These are phyloP conservation scores for Cotesia congregata DNA, from an alignment of 2,888 invertebrate genomes.

Conservation along the genomic window DNA sequence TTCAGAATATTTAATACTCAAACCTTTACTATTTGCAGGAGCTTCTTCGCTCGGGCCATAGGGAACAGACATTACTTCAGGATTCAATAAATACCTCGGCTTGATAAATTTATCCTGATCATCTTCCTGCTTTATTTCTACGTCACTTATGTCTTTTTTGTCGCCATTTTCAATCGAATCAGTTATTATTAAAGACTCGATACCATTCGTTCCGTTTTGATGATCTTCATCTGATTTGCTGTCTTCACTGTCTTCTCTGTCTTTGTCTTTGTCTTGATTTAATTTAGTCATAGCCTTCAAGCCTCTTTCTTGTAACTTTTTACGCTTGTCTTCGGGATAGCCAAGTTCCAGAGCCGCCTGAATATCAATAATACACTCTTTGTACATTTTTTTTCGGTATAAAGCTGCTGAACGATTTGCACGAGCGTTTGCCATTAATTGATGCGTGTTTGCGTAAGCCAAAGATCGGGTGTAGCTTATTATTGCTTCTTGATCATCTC, in stretches of 20 bases:
- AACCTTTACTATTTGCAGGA: constrained; percentile 60
- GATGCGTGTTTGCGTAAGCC: constrained; percentile 61
- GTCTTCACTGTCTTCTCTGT: constrained; percentile 36
- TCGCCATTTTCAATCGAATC: not conserved
- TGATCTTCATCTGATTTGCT: constrained; percentile 13
- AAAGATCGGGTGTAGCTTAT: constrained; percentile 65
- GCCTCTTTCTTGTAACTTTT: constrained; percentile 61
- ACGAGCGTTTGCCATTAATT: constrained; percentile 63
- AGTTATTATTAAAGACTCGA: not conserved
- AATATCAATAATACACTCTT: constrained; percentile 65
- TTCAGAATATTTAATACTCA: constrained; percentile 58
- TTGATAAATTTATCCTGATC: constrained; percentile 32
- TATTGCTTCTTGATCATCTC: constrained; percentile 65
- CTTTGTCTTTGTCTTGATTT: constrained; percentile 45
- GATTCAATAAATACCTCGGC: constrained; percentile 56
- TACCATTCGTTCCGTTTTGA: too few relatives aligned
- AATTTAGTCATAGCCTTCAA: constrained; percentile 60
- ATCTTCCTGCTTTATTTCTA: constrained; percentile 36
- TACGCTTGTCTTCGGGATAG: constrained; percentile 64
- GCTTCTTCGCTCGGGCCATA: constrained; percentile 62
- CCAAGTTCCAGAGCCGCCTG: constrained; percentile 60
- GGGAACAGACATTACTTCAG: constrained; percentile 54
- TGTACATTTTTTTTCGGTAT: constrained; percentile 62
- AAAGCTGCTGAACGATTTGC: constrained; percentile 69
- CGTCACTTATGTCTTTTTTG: constrained; percentile 20